Conservation (phyloP, 1,140 invertebrate species). For the Dolichoris vasculosae region DNA sequence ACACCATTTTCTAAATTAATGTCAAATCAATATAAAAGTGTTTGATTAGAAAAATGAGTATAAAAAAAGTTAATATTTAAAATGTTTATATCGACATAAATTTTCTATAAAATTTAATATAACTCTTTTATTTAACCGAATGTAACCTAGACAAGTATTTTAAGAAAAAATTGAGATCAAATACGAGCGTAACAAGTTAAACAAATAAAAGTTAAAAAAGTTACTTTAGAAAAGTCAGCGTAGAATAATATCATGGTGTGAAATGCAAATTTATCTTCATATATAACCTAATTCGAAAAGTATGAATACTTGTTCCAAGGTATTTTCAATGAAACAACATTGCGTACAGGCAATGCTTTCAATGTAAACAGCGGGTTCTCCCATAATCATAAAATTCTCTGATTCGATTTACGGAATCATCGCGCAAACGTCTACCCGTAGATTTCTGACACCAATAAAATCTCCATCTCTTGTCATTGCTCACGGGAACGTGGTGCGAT, state of each 20-base stretch:
- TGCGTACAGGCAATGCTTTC: background rate
- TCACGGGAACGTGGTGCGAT: background rate
- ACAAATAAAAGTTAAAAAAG: background rate
- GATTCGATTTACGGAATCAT: conserved; percentile 37
- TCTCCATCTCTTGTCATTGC: conserved; percentile 21
- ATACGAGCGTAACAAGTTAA: background rate
- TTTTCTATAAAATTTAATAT: too few species aligned
- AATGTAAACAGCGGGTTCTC: conserved; percentile 18
- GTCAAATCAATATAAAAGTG: too few species aligned
- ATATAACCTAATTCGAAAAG: conserved; percentile 2
- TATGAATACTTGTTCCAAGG: background rate
- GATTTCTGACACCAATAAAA: conserved; percentile 36
- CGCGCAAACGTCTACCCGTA: background rate
- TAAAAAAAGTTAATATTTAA: too few species aligned
- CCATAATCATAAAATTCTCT: conserved; percentile 29
- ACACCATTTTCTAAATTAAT: too few species aligned
- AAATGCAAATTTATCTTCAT: background rate
- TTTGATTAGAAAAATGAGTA: too few species aligned
- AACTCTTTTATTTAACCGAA: too few species aligned
- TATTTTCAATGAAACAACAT: conserved; percentile 16
- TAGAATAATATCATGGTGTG: background rate
- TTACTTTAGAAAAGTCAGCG: background rate
- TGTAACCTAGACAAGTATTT: too few species aligned
- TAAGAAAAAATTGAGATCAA: too few species aligned
- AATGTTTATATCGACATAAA: too few species aligned